phyloP scores from a whole-genome alignment of 2,113 vertebrate species.

The Caranx ignobilis region DNA sequence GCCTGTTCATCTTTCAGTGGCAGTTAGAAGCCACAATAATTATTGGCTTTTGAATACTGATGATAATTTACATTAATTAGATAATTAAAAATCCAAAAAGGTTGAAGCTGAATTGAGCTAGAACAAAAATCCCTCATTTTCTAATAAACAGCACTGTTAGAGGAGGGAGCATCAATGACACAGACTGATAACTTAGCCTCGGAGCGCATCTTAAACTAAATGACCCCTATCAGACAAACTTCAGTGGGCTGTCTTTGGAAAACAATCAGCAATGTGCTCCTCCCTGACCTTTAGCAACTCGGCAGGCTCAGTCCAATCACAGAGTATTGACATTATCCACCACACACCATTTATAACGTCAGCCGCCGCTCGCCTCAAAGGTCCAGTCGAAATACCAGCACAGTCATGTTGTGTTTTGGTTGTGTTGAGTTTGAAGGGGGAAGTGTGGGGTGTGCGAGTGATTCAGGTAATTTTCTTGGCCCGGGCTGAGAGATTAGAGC shows the following conservation, averaged over 20 bases:
- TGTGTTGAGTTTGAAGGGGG: conserved; percentile 49
- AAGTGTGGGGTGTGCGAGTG: not conserved
- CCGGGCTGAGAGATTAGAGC: conserved; percentile 26
- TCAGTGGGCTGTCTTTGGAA: conserved; percentile 79
- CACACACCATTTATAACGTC: conserved; percentile 79
- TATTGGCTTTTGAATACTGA: not conserved
- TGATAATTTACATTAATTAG: conserved; percentile 21
- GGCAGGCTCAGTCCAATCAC: conserved; percentile 79
- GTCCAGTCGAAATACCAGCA: conserved; percentile 76
- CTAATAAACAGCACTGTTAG: conserved; percentile 28
- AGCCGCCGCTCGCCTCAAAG: conserved; percentile 64
- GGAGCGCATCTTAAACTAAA: conserved; percentile 72
- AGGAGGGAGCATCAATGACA: conserved; percentile 61
- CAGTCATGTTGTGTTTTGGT: conserved; percentile 75
- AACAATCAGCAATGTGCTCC: conserved; percentile 81
- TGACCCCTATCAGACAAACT: conserved; percentile 81
- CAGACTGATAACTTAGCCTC: conserved; percentile 76
- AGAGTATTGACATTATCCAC: conserved; percentile 81
- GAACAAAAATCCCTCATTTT: conserved; percentile 27
- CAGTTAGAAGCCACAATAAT: not conserved
- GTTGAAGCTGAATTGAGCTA: conserved; percentile 7
- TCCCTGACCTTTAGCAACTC: conserved; percentile 81
- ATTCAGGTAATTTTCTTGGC: conserved; percentile 30
- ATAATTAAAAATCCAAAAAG: conserved; percentile 32
- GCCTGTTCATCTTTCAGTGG: conserved; percentile 6